These are phyloP conservation scores for Tyrannus savana DNA, from an alignment of 2,113 vertebrate genomes.

Conservation along the genomic window DNA sequence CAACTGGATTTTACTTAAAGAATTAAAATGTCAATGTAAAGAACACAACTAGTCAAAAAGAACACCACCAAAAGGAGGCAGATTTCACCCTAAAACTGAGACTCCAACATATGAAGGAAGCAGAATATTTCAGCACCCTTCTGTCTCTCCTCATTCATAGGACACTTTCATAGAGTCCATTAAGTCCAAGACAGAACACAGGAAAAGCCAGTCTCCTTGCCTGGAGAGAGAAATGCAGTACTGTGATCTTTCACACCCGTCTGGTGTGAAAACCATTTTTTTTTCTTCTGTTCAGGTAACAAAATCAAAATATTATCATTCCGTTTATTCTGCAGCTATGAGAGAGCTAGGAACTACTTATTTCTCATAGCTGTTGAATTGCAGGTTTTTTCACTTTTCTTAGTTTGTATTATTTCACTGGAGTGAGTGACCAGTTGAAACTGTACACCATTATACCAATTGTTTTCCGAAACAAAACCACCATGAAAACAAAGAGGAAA, in stretches of 20 bases:
- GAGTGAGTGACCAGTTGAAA: not conserved
- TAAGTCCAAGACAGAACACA: not conserved
- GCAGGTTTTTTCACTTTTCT: not conserved
- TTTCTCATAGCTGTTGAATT: not conserved
- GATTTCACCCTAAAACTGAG: not conserved
- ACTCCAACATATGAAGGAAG: not conserved
- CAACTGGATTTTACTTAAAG: not conserved
- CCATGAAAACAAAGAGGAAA: not conserved
- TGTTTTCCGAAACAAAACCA: not conserved
- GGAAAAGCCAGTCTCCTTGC: not conserved
- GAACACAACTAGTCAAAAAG: not conserved
- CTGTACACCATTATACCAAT: not conserved
- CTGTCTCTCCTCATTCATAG: not conserved
- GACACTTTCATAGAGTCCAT: fast-evolving
- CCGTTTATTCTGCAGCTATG: not conserved
- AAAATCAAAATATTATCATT: not conserved
- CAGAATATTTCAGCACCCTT: not conserved
- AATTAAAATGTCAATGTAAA: not conserved
- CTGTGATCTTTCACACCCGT: not conserved
- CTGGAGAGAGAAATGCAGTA: not conserved
- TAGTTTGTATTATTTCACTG: not conserved
- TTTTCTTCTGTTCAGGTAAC: not conserved
- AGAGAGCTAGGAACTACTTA: not conserved
- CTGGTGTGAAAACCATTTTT: not conserved
- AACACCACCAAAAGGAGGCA: not conserved